A percentile compares a stretch with the other conserved stretches of the same genome.
phyloP scores from a whole-genome alignment of 2,113 vertebrate species.

The Oryzias curvinotus region DNA sequence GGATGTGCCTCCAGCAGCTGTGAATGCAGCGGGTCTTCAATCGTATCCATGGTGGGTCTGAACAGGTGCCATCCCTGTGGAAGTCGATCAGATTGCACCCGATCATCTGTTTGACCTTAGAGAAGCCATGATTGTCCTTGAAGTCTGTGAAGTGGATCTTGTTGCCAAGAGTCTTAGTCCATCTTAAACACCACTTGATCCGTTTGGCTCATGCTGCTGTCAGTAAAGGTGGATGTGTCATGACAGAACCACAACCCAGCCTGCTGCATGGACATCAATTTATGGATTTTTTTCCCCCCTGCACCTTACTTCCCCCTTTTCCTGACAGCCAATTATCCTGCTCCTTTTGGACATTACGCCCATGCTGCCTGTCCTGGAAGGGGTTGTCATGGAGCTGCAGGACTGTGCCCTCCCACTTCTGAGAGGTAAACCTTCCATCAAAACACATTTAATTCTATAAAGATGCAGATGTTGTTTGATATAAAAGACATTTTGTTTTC shows the following conservation, averaged over 20 bases:
- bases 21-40: conserved; percentile 3
- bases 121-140: conserved; percentile 35
- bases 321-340: conserved; percentile 84
- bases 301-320: conserved; percentile 58
- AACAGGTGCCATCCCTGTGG: conserved; percentile 8
- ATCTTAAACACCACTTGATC: conserved; percentile 52
- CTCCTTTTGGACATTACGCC: conserved; percentile 92
- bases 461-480: too few species aligned
- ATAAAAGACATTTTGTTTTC: too few species aligned
- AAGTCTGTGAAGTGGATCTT: conserved; percentile 30
- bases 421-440: conserved; percentile 76
- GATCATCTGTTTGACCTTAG: neutral
- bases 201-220: conserved; percentile 20
- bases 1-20: neutral
- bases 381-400: conserved; percentile 96
- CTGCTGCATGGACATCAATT: too few species aligned
- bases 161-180: conserved; percentile 35
- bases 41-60: conserved; percentile 11
- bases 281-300: too few species aligned
- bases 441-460: too few species aligned
- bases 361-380: conserved; percentile 91
- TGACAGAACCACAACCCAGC: too few species aligned
- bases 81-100: conserved; percentile 21
- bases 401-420: conserved; percentile 93
- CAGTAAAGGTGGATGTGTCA: neutral